A percentile compares a stretch with the other conserved stretches of the same genome.
Evolutionary conservation across 92 coral and sea anemone species (phyloP).

Genomic region (Scolanthus callimorphus): DNA sequence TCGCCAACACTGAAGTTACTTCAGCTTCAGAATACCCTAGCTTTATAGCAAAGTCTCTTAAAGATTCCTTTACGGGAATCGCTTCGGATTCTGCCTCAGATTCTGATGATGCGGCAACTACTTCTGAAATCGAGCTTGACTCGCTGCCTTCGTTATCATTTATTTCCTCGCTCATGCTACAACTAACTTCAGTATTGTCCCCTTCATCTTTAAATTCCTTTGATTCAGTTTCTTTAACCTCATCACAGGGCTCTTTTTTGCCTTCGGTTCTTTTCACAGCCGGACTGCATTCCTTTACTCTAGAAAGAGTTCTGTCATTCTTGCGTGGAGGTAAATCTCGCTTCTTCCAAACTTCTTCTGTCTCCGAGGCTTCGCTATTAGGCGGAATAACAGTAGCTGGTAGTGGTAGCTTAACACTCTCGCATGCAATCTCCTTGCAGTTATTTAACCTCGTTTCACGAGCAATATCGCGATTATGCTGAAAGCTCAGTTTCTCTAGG

Average conservation of each 20-base stretch:
- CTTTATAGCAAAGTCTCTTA: conserved; percentile 82
- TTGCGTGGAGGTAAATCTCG: background rate
- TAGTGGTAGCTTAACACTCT: conserved; percentile 1
- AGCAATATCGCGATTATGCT: background rate
- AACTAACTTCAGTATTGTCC: background rate
- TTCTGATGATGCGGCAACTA: conserved; percentile 9
- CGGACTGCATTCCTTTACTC: background rate
- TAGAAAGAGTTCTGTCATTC: background rate
- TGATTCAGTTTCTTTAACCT: background rate
- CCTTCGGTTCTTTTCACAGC: background rate
- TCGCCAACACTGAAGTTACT: conserved; percentile 65
- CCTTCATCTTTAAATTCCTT: background rate
- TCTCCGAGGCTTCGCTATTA: conserved; percentile 16
- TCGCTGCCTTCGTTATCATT: too few relatives aligned
- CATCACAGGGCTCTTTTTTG: background rate
- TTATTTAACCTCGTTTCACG: background rate
- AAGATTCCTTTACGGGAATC: too few relatives aligned
- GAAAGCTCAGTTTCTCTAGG: conserved; percentile 14
- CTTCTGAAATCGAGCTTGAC: too few relatives aligned
- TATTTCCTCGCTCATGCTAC: conserved; percentile 1
- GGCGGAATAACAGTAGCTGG: conserved; percentile 16
- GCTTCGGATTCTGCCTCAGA: conserved; percentile 12
- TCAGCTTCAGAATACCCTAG: conserved; percentile 74
- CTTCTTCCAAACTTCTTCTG: background rate
- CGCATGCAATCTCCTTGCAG: background rate